Evolutionary conservation across 1,140 invertebrate species (phyloP).

Genomic region (Drosophila bipectinata): DNA sequence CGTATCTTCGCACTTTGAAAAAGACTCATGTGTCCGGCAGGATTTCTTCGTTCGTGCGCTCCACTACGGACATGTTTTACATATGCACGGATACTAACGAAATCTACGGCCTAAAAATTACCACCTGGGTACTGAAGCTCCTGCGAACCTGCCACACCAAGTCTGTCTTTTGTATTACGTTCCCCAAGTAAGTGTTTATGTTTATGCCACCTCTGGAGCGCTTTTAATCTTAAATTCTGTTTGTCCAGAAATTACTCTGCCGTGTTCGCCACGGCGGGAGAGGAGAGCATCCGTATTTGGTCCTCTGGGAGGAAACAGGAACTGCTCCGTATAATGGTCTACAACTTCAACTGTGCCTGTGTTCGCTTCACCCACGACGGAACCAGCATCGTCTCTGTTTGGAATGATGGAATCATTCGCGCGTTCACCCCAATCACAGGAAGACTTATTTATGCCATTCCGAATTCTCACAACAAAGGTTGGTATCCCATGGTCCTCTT

Average conservation of each 20-base stretch:
- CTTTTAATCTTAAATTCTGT: neutral
- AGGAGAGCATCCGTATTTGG: slow-evolving; percentile 94
- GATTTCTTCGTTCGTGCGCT: slow-evolving; percentile 88
- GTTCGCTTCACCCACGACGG: slow-evolving; percentile 92
- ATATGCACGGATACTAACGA: slow-evolving; percentile 92
- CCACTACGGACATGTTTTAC: slow-evolving; percentile 86
- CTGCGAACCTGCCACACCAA: slow-evolving; percentile 92
- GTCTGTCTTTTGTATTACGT: slow-evolving; percentile 91
- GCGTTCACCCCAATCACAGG: slow-evolving; percentile 93
- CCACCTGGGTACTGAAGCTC: slow-evolving; percentile 88
- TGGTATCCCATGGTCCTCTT: neutral
- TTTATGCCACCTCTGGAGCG: neutral
- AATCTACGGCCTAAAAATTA: slow-evolving; percentile 91
- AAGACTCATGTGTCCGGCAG: slow-evolving; percentile 86
- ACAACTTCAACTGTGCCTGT: slow-evolving; percentile 93
- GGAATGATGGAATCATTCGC: slow-evolving; percentile 95
- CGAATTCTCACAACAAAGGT: slow-evolving; percentile 93
- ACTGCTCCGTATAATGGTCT: slow-evolving; percentile 91
- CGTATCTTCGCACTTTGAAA: slow-evolving; percentile 86
- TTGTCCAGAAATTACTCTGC: slow-evolving; percentile 88
- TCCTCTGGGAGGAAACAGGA: slow-evolving; percentile 90
- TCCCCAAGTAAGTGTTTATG: slow-evolving; percentile 89
- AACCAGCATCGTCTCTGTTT: slow-evolving; percentile 90
- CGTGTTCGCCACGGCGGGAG: slow-evolving; percentile 93
- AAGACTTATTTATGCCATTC: slow-evolving; percentile 90